Percentiles rank a stretch among this genome's conserved stretches.
Conservation (phyloP, 2,113 vertebrate species). For the Lethenteron camtschaticum region DNA sequence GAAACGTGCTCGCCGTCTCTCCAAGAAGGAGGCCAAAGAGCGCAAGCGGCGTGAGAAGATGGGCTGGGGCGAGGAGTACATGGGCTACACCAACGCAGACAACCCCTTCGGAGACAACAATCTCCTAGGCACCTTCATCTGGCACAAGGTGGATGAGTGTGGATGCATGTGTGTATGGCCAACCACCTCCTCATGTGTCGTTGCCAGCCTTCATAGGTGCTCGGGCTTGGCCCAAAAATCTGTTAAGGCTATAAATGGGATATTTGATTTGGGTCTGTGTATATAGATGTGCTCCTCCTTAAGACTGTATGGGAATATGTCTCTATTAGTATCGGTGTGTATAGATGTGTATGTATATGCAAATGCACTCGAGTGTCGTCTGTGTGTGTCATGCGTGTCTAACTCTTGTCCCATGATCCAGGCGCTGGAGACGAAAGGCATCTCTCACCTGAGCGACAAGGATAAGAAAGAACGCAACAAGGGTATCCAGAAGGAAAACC, state of each 20-base stretch:
- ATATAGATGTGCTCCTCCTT: too few relatives aligned
- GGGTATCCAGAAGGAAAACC: slow-evolving; percentile 76
- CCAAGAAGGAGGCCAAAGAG: slow-evolving; percentile 89
- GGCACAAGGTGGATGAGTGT: slow-evolving; percentile 50
- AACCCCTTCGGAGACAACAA: slow-evolving; percentile 98
- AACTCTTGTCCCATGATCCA: slow-evolving; percentile 13
- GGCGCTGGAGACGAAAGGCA: slow-evolving; percentile 80
- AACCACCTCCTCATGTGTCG: too few relatives aligned
- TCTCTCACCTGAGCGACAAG: slow-evolving; percentile 72
- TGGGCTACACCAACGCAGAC: slow-evolving; percentile 95
- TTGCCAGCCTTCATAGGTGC: too few relatives aligned
- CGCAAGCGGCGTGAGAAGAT: slow-evolving; percentile 90
- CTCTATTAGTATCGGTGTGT: too few relatives aligned
- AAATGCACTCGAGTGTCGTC: too few relatives aligned
- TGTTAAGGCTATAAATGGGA: too few relatives aligned
- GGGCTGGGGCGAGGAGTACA: slow-evolving; percentile 98
- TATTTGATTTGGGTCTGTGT: too few relatives aligned
- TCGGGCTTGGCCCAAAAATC: too few relatives aligned
- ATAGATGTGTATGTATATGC: too few relatives aligned
- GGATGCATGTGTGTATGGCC: too few relatives aligned
- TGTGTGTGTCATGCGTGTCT: too few relatives aligned
- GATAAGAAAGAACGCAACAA: slow-evolving; percentile 91
- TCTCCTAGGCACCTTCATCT: slow-evolving; percentile 79
- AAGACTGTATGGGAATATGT: too few relatives aligned
- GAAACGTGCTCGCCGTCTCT: slow-evolving; percentile 60